A percentile compares a stretch with the other conserved stretches of the same genome.
phyloP scores from a whole-genome alignment of 2,113 vertebrate species.

The Speoplatyrhinus poulsoni region DNA sequence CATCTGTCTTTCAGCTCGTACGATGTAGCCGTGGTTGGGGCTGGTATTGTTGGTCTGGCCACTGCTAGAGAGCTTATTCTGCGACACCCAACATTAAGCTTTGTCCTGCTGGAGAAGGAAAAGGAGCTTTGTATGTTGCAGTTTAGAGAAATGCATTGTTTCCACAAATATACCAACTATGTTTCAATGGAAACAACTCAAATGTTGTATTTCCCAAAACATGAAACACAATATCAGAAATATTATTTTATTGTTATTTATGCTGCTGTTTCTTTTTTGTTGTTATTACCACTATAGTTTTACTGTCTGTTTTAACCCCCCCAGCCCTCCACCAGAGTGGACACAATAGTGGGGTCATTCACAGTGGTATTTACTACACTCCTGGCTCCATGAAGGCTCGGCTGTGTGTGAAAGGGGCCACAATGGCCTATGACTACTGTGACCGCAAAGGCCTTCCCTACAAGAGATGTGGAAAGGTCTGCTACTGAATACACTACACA shows the following conservation, averaged over 20 bases:
- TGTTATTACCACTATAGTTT: not conserved
- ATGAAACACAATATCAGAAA: too few relatives aligned
- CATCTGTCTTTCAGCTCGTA: slow-evolving; percentile 67
- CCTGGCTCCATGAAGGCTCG: slow-evolving; percentile 94
- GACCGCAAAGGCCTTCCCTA: slow-evolving; percentile 89
- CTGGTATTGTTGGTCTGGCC: slow-evolving; percentile 91
- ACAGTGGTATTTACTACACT: slow-evolving; percentile 97
- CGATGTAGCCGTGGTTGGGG: slow-evolving; percentile 86
- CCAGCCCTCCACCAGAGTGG: slow-evolving; percentile 92
- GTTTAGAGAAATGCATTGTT: not conserved
- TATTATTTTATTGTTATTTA: not conserved
- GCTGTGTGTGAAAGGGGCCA: slow-evolving; percentile 88
- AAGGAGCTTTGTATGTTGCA: slow-evolving; percentile 80
- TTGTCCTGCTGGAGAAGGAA: slow-evolving; percentile 92
- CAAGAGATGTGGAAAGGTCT: slow-evolving; percentile 91
- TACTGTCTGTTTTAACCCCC: not conserved
- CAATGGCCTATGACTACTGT: slow-evolving; percentile 89
- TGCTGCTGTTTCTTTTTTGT: not conserved
- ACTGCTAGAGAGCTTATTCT: slow-evolving; percentile 85
- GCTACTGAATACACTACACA: not conserved
- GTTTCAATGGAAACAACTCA: too few relatives aligned
- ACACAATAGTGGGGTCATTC: slow-evolving; percentile 97
- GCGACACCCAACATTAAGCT: slow-evolving; percentile 81
- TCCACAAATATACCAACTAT: too few relatives aligned
- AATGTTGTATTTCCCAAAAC: too few relatives aligned